Evolutionary conservation across 2,113 vertebrate genomes (phyloP), one percentile per base, ranked within the genome.

Genomic region (Penelope pileata): DNA sequence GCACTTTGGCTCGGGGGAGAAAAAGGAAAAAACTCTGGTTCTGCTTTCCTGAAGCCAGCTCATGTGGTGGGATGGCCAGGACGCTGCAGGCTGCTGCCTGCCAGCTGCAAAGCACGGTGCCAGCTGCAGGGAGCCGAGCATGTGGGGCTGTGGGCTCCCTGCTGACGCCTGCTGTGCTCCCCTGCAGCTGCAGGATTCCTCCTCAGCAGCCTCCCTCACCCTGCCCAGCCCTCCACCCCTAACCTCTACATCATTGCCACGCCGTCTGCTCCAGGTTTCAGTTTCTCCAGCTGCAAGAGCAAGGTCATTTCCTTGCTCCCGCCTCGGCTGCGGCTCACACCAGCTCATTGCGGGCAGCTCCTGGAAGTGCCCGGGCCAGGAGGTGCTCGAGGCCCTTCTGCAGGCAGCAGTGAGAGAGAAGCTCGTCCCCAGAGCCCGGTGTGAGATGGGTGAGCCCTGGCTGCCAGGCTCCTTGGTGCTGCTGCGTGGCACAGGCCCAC

Each of bases 191-290:
- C 1, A 1, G n/a, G n/a, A n/a, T 56, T 10, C 24, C 13, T 29
- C 2, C 0, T 42, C 64, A 21, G 42, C 58, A 59, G n/a, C n/a
- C n/a, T n/a, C n/a, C 7, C 42, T 36, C 3, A 0, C 12, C n/a
- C n/a, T n/a, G 26, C 36, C 47, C 53, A 50, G 22, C 27, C 16
- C 48, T 51, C 34, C 21, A 9, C 48, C 34, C 51, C 47, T 10
- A 29, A 11, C 42, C 8, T 62, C 15, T 34, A 15, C 12, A 1
- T 26, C 29, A 8, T 32, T 26, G 15, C 38, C 58, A 36, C 36
- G 40, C 29, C 2, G 1, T 45, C 19, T 42, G 64, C 58, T 58
- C 3, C 4, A 36, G 14, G n/a, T 66, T 76, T 76, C 12, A 4
- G 8, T 76, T 47, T 27, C 75, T 42, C 24, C 69, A 69, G 24